Conservation (phyloP, 2,797 vertebrate species). For the Xenops minutus region DNA sequence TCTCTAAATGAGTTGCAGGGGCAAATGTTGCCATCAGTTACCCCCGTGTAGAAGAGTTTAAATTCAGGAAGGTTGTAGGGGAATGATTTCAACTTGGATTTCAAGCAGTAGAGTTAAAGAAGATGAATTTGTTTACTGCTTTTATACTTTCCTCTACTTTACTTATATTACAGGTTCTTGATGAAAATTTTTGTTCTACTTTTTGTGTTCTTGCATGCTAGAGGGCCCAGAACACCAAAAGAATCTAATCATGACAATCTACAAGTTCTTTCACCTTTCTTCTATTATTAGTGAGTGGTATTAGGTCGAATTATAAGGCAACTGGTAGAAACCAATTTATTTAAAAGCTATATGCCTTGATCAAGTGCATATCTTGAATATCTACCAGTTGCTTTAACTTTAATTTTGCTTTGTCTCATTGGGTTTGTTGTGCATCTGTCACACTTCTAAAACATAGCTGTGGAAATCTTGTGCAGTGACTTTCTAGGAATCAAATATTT, state of each 20-base stretch:
- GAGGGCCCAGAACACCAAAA: not conserved
- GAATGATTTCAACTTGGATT: not conserved
- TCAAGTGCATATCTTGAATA: not conserved
- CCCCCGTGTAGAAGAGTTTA: not conserved
- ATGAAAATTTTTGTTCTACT: not conserved
- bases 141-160: not conserved
- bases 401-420: not conserved
- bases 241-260: not conserved
- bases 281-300: not conserved
- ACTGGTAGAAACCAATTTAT: not conserved
- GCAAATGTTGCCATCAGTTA: constrained; percentile 43
- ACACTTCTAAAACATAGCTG: not conserved
- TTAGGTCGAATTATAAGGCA: not conserved
- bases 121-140: constrained; percentile 14
- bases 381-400: not conserved
- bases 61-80: not conserved
- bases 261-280: not conserved
- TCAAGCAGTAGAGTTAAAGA: not conserved
- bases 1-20: constrained; percentile 22
- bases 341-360: not conserved
- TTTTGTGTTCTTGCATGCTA: not conserved
- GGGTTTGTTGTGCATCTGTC: not conserved
- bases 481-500: constrained; percentile 19
- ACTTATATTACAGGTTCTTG: not conserved
- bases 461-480: not conserved